A percentile compares a stretch with the other conserved stretches of the same genome.
Evolutionary conservation across 2,888 invertebrate species (phyloP).

Genomic region (Mesorhabditis sp.): DNA sequence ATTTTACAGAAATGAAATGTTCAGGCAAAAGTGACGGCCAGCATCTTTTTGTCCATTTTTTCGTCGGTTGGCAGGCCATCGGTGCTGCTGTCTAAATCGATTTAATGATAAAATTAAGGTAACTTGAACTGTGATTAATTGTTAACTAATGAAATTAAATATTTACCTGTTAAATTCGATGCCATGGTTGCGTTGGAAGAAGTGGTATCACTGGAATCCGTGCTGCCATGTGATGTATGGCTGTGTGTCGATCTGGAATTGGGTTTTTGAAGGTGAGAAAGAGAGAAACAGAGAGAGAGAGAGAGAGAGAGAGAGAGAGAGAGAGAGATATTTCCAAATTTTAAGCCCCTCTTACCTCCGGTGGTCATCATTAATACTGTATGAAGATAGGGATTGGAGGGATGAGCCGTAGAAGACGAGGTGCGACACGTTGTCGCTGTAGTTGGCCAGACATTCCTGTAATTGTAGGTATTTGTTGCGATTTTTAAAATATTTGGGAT

Average conservation of each 20-base stretch:
- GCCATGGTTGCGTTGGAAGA: neutral
- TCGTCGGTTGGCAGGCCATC: too few relatives aligned
- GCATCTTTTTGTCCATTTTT: too few relatives aligned
- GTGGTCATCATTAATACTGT: constrained; percentile 4
- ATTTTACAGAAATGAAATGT: too few relatives aligned
- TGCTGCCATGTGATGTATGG: neutral
- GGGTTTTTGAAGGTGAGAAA: too few relatives aligned
- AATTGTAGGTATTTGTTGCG: neutral
- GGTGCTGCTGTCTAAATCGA: too few relatives aligned
- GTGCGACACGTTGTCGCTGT: constrained; percentile 41
- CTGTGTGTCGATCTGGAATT: neutral
- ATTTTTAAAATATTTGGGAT: neutral
- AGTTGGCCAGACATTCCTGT: constrained; percentile 35
- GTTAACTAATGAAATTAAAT: too few relatives aligned
- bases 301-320: too few relatives aligned
- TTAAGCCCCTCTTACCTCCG: neutral
- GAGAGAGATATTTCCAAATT: too few relatives aligned
- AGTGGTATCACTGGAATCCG: neutral
- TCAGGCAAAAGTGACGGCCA: too few relatives aligned
- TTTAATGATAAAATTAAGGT: too few relatives aligned
- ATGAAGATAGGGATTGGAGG: constrained; percentile 30
- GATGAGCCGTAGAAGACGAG: constrained; percentile 41
- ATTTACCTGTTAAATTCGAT: neutral
- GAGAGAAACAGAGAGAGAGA: too few relatives aligned
- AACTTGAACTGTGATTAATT: too few relatives aligned